Percentiles rank a stretch among this genome's conserved stretches.
Conservation (phyloP, 2,888 invertebrate genomes). For the Shargacucullia verbasci region DNA sequence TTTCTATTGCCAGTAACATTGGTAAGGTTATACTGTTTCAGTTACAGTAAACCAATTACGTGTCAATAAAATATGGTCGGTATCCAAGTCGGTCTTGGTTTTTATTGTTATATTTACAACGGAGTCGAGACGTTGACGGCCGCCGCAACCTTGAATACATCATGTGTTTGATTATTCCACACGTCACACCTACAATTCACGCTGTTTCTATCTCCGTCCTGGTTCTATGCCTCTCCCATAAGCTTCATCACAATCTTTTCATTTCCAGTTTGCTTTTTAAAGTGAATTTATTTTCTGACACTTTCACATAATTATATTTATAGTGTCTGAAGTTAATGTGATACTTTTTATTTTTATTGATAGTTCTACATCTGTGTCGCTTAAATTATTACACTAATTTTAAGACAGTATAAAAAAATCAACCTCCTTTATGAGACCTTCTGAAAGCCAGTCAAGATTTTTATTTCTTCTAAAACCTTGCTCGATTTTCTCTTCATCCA, state of each 20-base stretch:
- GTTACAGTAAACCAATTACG: slow-evolving; percentile 29
- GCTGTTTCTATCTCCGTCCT: slow-evolving; percentile 65
- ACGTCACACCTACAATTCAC: slow-evolving; percentile 79
- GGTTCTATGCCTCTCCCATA: slow-evolving; percentile 40
- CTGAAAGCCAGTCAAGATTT: slow-evolving; percentile 7
- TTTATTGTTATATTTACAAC: slow-evolving; percentile 82
- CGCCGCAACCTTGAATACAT: slow-evolving; percentile 79
- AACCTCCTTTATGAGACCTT: background rate
- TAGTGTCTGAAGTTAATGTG: too few species aligned
- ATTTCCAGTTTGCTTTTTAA: slow-evolving; percentile 3
- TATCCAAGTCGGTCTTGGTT: slow-evolving; percentile 32
- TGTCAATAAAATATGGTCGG: slow-evolving; percentile 41
- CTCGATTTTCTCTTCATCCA: slow-evolving; percentile 16
- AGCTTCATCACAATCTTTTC: slow-evolving; percentile 7
- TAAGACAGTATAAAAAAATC: background rate
- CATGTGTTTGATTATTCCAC: slow-evolving; percentile 80
- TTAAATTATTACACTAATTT: too few species aligned
- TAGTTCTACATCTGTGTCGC: too few species aligned
- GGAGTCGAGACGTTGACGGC: slow-evolving; percentile 77
- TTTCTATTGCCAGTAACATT: slow-evolving; percentile 25
- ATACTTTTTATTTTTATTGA: too few species aligned
- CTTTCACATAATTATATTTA: too few species aligned
- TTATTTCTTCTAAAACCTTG: slow-evolving; percentile 18
- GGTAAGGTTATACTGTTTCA: slow-evolving; percentile 39
- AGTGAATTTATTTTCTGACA: background rate